Evolutionary conservation across 92 coral and sea anemone species (phyloP).

Genomic region (Muricea muricata): DNA sequence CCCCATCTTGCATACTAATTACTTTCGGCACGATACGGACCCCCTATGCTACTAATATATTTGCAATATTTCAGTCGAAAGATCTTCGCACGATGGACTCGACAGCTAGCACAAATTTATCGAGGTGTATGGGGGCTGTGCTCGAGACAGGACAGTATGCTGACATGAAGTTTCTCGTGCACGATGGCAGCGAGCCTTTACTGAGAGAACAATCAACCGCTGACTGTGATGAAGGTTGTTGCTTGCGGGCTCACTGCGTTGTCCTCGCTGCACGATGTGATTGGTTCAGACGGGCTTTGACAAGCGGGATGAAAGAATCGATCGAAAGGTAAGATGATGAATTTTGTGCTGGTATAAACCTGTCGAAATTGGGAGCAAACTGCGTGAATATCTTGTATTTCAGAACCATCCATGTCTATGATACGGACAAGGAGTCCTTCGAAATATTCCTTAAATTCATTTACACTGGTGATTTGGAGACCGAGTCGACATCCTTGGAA

Average conservation of each 20-base stretch:
- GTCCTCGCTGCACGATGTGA: constrained; percentile 93
- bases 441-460: constrained; percentile 72
- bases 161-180: constrained; percentile 81
- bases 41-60: no score
- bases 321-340: constrained; percentile 72
- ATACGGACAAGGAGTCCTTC: constrained; percentile 76
- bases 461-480: constrained; percentile 81
- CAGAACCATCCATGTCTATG: constrained; percentile 79
- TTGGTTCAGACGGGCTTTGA: constrained; percentile 90
- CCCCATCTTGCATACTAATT: no score
- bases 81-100: constrained; percentile 23
- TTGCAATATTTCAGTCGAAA: constrained; percentile 10
- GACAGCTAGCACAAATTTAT: constrained; percentile 64
- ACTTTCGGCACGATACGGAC: no score
- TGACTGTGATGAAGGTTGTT: constrained; percentile 4
- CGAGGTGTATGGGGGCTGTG: constrained; percentile 70
- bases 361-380: not conserved
- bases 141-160: constrained; percentile 76
- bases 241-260: constrained; percentile 84
- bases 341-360: not conserved
- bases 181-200: constrained; percentile 22
- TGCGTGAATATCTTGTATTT: constrained; percentile 7
- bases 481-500: constrained; percentile 66
- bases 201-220: not conserved
- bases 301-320: constrained; percentile 96